Evolutionary conservation across 1,140 invertebrate species (phyloP), one percentile per base, ranked within the genome.

Genomic region (Macrotrachela quadricornifera): DNA sequence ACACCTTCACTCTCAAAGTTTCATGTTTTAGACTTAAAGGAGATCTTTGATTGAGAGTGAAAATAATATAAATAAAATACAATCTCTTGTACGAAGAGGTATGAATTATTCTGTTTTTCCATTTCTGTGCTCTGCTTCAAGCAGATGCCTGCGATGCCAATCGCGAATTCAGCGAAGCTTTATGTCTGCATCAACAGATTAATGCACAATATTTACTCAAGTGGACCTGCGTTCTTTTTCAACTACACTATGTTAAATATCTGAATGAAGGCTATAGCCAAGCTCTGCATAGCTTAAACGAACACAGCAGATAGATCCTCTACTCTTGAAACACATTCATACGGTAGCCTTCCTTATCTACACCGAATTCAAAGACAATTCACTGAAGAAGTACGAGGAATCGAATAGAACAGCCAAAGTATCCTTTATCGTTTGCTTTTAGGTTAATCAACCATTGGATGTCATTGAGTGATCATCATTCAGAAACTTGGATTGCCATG

Each of bases 241-340:
- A 74, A 18, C 74, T 81, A 58, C 79, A 79, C 1, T 75, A 78
- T 61, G 75, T 76, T 49, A 74, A 77, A 57, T 79, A 80, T 61
- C 77, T 76, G 59, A 71, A 76, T 48, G 73, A 74, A 17, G 69
- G 74, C 45, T 66, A 67, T 51, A 61, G 56, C 15, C 63, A 67
- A 59, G 69, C 66, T 13, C 39, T 64, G 16, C 15, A 55, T 13
- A 57, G 59, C 11, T 64, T 72, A 30, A 67, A 53, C 61, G 66
- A 59, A 70, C 75, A 3, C 71, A 75, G 55, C 60, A 67, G 44
- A 59, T 75, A 13, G 78, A 80, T 62, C 75, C 76, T 10, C 64
- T 77, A 18, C 71, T 74, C 47, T 64, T 75, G 41, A 61, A 61
- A 56, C 73, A 73, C 44, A 72, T 75, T 69, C 74, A 76, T 59